Evolutionary conservation across 35 echinoderm and acorn worm species (phyloP), one percentile per base, ranked within the genome.

Genomic region (Anneissia japonica): DNA sequence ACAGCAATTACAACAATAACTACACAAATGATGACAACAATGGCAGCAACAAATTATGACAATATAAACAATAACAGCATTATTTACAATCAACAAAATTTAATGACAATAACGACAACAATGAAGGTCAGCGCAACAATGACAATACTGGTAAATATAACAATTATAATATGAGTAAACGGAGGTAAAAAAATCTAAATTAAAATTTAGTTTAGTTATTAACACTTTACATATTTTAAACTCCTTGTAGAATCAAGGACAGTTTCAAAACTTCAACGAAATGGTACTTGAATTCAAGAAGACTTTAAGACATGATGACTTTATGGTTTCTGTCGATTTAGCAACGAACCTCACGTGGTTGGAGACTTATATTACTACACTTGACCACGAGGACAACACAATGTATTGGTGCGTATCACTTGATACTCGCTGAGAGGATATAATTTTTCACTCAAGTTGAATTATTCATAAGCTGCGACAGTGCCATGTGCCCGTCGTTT

Each of bases 271-370:
- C 39, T 99, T 94, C 77, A 86, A 91, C 43, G 96, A 99, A 78
- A 99, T 99, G 96, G 96, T 99, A 23, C 84, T 86, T 36, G 96
- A 99, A 79, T 99, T 99, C 73, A 92, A 94, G 80, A 94, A 83
- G n/a, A 99, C 96, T 23, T 84, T 99, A 87, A 86, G 96, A 84
- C 96, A 99, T 46, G 96, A 99, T 89, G 96, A 99, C 80, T 99
- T 87, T 87, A 38, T 87, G 38, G 84, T 99, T 35, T 94, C 92
- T 0, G 81, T 86, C 30, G 96, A 99, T 43, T 75, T 94, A 35
- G 95, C 95, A 46, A 99, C 96, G 17, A 99, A 92, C 80, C 78
- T 99, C 12, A 89, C 86, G 0, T 99, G 96, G 96, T 76, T 94
- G 16, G 96, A 99, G 43, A 91, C 96, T 0, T 82, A 90, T 36